A percentile compares a stretch with the other conserved stretches of the same genome.
Evolutionary conservation across 2,797 vertebrate genomes (phyloP).

Genomic region (Lates japonicus): DNA sequence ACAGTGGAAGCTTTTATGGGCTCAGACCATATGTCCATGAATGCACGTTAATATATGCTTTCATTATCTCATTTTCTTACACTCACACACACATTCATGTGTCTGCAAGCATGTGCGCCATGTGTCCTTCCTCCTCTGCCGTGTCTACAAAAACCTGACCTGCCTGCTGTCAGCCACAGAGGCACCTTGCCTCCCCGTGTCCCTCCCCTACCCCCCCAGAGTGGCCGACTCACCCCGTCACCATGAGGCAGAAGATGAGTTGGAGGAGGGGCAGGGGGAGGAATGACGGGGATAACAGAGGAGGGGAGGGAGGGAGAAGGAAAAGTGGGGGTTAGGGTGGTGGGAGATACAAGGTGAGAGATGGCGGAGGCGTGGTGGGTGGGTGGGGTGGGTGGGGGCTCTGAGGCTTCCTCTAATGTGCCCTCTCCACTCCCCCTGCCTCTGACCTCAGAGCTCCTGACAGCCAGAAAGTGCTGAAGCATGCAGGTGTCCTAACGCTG

Average conservation of each 20-base stretch:
- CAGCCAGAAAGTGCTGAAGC: conserved; percentile 82
- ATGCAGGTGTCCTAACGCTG: conserved; percentile 77
- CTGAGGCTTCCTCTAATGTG: conserved; percentile 72
- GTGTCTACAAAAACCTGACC: conserved; percentile 70
- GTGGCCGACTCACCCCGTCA: conserved; percentile 69
- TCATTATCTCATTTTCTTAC: background rate
- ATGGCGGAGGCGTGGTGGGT: conserved; percentile 35
- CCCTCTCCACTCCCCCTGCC: conserved; percentile 68
- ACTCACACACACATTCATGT: conserved; percentile 37
- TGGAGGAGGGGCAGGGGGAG: conserved; percentile 24
- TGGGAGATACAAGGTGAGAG: conserved; percentile 11
- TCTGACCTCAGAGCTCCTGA: conserved; percentile 81
- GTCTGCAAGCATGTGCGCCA: conserved; percentile 31
- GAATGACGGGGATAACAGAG: conserved; percentile 44
- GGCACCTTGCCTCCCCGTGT: conserved; percentile 59
- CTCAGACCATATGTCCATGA: background rate
- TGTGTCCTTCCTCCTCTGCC: conserved; percentile 62
- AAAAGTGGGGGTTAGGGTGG: conserved; percentile 18
- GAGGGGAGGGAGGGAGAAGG: background rate
- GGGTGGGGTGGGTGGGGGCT: conserved; percentile 61
- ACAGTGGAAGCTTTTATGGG: background rate
- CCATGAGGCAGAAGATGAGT: conserved; percentile 28
- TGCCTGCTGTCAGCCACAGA: conserved; percentile 75
- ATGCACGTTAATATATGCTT: conserved; percentile 1
- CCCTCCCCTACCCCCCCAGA: conserved; percentile 9